Evolutionary conservation across 2,888 invertebrate genomes (phyloP).

Genomic region (Monopis laevigella): DNA sequence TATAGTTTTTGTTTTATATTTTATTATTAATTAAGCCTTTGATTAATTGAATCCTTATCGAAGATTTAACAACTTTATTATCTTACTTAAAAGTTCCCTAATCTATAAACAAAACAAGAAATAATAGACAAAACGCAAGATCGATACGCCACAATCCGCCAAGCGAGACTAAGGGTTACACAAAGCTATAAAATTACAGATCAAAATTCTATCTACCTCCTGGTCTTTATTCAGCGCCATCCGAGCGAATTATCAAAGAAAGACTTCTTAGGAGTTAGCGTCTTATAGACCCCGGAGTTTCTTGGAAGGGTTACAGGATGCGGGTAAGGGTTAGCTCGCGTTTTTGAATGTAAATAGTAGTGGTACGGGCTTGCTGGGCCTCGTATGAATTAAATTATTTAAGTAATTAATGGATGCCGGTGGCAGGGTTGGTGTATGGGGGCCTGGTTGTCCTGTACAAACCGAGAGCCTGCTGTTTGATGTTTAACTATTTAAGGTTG

Average conservation of each 20-base stretch:
- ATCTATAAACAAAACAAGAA: conserved; percentile 23
- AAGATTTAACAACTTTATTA: no score
- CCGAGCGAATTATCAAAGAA: conserved; percentile 66
- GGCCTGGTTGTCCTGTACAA: conserved; percentile 5
- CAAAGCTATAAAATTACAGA: conserved; percentile 67
- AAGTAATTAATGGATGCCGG: conserved; percentile 59
- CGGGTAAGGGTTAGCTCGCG: conserved; percentile 46
- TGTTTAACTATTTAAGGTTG: no score
- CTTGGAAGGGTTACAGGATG: conserved; percentile 55
- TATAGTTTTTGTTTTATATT: no score
- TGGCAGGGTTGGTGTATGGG: conserved; percentile 18
- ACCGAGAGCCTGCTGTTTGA: conserved; percentile 1
- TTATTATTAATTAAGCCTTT: no score
- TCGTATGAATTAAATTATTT: conserved; percentile 62
- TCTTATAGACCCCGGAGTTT: conserved; percentile 62
- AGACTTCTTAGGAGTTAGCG: conserved; percentile 61
- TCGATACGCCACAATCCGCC: conserved; percentile 53
- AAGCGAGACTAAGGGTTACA: conserved; percentile 42
- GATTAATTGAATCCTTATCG: no score
- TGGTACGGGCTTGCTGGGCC: conserved; percentile 27
- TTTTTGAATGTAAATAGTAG: conserved; percentile 67
- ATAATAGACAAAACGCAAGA: conserved; percentile 21
- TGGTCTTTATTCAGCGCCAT: conserved; percentile 59
- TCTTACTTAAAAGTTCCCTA: no score
- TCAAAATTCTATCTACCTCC: conserved; percentile 63